phyloP scores from a whole-genome alignment of 2,888 invertebrate species.

The Drosophila neonasuta region DNA sequence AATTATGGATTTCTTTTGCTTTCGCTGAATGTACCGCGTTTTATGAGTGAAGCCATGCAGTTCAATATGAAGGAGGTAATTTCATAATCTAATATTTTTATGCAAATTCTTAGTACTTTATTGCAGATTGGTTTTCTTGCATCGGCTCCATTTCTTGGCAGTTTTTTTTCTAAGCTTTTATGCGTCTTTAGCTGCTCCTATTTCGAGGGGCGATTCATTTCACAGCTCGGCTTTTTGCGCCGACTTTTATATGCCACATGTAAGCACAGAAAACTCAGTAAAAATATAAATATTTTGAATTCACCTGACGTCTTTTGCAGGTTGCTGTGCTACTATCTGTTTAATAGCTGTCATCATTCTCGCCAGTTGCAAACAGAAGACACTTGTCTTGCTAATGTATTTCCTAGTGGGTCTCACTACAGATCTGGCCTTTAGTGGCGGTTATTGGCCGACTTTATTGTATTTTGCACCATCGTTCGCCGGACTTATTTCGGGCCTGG shows the following conservation, averaged over 20 bases:
- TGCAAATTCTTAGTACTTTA: neutral
- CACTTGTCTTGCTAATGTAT: slow-evolving; percentile 77
- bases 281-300: no score
- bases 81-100: neutral
- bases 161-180: slow-evolving; percentile 67
- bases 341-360: slow-evolving; percentile 75
- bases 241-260: slow-evolving; percentile 67
- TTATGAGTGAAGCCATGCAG: slow-evolving; percentile 82
- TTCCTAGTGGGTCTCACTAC: slow-evolving; percentile 78
- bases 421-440: slow-evolving; percentile 82
- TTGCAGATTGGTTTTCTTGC: slow-evolving; percentile 71
- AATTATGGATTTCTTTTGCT: slow-evolving; percentile 82
- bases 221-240: slow-evolving; percentile 63
- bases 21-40: slow-evolving; percentile 81
- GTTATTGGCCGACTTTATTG: slow-evolving; percentile 82
- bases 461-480: slow-evolving; percentile 83
- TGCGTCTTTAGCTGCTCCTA: slow-evolving; percentile 66
- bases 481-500: slow-evolving; percentile 82
- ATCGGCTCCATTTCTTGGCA: slow-evolving; percentile 73
- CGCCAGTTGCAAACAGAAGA: slow-evolving; percentile 76
- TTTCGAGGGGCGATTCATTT: slow-evolving; percentile 55
- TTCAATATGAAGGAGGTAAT: slow-evolving; percentile 81
- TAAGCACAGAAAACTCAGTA: slow-evolving; percentile 42
- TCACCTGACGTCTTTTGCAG: slow-evolving; percentile 42
- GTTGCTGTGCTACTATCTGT: slow-evolving; percentile 60